Evolutionary conservation across 2,113 vertebrate species (phyloP).

Genomic region (Pelecanus crispus): DNA sequence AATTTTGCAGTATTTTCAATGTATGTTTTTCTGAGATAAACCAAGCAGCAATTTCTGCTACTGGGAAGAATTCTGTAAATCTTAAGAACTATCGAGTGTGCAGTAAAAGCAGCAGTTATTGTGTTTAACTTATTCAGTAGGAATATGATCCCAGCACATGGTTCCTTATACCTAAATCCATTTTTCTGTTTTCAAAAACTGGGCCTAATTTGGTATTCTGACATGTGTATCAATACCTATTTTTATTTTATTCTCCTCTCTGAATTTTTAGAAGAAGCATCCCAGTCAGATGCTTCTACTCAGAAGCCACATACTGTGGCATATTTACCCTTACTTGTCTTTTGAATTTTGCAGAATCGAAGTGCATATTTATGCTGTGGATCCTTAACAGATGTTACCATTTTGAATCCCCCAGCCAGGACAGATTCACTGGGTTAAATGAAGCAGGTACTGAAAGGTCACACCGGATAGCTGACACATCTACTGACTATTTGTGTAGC

Average conservation of each 20-base stretch:
- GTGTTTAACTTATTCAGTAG: not conserved
- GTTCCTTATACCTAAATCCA: not conserved
- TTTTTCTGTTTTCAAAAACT: not conserved
- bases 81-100: not conserved
- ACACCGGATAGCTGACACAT: not conserved
- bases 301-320: not conserved
- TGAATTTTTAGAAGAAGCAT: not conserved
- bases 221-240: not conserved
- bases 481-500: not conserved
- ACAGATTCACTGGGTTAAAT: not conserved
- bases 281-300: not conserved
- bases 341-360: not conserved
- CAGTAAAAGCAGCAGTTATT: not conserved
- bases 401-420: not conserved
- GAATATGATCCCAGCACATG: not conserved
- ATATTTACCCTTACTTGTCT: not conserved
- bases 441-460: not conserved
- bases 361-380: not conserved
- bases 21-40: not conserved
- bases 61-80: not conserved
- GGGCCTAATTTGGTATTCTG: not conserved
- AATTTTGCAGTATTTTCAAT: not conserved
- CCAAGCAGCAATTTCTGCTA: not conserved
- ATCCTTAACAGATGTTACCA: not conserved
- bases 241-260: not conserved